Evolutionary conservation across 2,113 vertebrate species (phyloP).

Genomic region (Alouatta palliata): DNA sequence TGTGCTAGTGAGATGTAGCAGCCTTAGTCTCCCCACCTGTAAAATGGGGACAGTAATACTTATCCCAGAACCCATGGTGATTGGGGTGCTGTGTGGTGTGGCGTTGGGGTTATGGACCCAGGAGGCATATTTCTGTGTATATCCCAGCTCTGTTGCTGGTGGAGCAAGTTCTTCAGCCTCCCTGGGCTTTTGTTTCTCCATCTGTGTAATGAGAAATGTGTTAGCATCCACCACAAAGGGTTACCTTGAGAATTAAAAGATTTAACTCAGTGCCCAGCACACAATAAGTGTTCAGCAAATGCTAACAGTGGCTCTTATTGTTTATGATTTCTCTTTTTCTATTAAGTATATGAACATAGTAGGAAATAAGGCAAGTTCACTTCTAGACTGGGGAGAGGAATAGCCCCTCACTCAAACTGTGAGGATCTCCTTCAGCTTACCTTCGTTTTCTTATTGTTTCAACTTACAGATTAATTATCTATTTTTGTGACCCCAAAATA

Average conservation of each 20-base stretch:
- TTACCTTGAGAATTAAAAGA: background rate
- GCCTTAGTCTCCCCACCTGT: background rate
- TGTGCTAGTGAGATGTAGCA: background rate
- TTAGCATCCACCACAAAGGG: background rate
- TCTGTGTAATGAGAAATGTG: background rate
- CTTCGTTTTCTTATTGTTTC: background rate
- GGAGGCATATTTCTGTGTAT: background rate
- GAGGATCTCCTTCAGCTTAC: background rate
- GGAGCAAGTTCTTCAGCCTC: background rate
- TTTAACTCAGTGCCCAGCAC: background rate
- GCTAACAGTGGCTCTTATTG: background rate
- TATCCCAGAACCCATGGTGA: background rate
- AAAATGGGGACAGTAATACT: background rate
- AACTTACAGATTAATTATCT: background rate
- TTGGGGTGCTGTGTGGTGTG: background rate
- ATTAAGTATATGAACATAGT: background rate
- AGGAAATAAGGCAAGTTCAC: background rate
- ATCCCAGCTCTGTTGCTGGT: background rate
- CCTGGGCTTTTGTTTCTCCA: background rate
- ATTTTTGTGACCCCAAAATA: background rate
- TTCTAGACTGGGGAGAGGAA: background rate
- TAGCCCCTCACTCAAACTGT: background rate
- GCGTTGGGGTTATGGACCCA: background rate
- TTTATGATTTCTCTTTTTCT: background rate
- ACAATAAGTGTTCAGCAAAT: background rate